Evolutionary conservation across 2,888 invertebrate genomes (phyloP).

Genomic region (Prosopocoilus inquinatus): DNA sequence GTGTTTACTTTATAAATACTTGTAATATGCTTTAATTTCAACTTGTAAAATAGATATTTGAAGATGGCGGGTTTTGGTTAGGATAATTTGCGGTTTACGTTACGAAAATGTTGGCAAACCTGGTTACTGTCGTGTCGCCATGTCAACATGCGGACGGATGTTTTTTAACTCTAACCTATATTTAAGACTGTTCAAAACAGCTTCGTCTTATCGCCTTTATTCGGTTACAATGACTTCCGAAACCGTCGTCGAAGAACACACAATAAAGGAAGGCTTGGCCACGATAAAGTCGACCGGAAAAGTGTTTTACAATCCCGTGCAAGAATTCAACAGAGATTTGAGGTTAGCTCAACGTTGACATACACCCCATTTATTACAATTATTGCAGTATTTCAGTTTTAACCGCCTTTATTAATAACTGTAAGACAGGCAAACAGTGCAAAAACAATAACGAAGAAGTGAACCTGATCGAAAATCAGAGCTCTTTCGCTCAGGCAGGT

Average conservation of each 20-base stretch:
- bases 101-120: too few relatives aligned
- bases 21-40: too few relatives aligned
- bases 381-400: conserved; percentile 68
- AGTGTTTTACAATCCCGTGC: conserved; percentile 98
- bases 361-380: background rate
- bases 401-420: conserved; percentile 62
- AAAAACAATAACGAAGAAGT: conserved; percentile 24
- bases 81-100: too few relatives aligned
- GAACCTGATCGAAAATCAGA: conserved; percentile 8
- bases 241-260: conserved; percentile 26
- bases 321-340: conserved; percentile 96
- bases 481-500: conserved; percentile 7
- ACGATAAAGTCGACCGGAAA: conserved; percentile 70
- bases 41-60: too few relatives aligned
- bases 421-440: conserved; percentile 41
- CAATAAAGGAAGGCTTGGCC: conserved; percentile 75
- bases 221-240: background rate
- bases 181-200: background rate
- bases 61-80: too few relatives aligned
- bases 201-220: background rate
- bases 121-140: too few relatives aligned
- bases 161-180: background rate
- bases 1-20: too few relatives aligned
- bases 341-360: conserved; percentile 49
- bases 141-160: background rate